Percentiles rank a stretch among this genome's conserved stretches.
These are phyloP conservation scores for Sisor rabdophorus DNA, from an alignment of 2,113 vertebrate genomes.

Conservation along the genomic window DNA sequence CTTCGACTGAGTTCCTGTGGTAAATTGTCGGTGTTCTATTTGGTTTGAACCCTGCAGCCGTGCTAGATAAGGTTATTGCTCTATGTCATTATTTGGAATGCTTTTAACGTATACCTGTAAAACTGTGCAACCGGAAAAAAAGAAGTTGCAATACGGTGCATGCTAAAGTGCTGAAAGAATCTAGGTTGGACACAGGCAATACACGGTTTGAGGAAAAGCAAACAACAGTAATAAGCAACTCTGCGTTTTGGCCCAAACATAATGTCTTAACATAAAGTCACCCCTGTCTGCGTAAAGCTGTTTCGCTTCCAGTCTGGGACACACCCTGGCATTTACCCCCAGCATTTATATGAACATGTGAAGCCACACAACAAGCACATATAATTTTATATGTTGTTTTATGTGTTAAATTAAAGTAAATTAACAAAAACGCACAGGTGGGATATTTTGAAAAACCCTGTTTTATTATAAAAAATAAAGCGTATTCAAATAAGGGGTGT, in stretches of 20 bases:
- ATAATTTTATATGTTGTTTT: not conserved
- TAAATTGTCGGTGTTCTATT: slow-evolving; percentile 28
- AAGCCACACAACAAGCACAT: not conserved
- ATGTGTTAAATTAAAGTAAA: slow-evolving; percentile 35
- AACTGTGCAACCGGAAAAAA: slow-evolving; percentile 36
- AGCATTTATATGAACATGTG: not conserved
- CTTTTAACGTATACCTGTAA: slow-evolving; percentile 51
- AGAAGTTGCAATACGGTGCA: slow-evolving; percentile 15
- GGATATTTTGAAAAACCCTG: slow-evolving; percentile 74
- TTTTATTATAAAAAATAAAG: slow-evolving; percentile 78
- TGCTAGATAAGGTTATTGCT: slow-evolving; percentile 66
- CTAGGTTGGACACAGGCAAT: slow-evolving; percentile 21
- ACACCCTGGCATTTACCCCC: not conserved
- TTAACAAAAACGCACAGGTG: slow-evolving; percentile 63
- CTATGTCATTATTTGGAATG: slow-evolving; percentile 50
- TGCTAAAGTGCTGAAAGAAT: not conserved
- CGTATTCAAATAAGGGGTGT: slow-evolving; percentile 67
- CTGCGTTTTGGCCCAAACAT: slow-evolving; percentile 44
- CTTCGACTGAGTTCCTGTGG: slow-evolving; percentile 10
- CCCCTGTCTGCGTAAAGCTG: slow-evolving; percentile 17
- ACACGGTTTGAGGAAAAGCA: not conserved
- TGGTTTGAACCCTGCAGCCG: slow-evolving; percentile 47
- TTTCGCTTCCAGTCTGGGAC: slow-evolving; percentile 6
- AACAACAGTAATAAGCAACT: slow-evolving; percentile 20
- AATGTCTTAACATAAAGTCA: slow-evolving; percentile 26